A percentile compares a stretch with the other conserved stretches of the same genome.
These are phyloP conservation scores for Furcifer pardalis DNA, from an alignment of 2,797 vertebrate genomes.

Conservation along the genomic window DNA sequence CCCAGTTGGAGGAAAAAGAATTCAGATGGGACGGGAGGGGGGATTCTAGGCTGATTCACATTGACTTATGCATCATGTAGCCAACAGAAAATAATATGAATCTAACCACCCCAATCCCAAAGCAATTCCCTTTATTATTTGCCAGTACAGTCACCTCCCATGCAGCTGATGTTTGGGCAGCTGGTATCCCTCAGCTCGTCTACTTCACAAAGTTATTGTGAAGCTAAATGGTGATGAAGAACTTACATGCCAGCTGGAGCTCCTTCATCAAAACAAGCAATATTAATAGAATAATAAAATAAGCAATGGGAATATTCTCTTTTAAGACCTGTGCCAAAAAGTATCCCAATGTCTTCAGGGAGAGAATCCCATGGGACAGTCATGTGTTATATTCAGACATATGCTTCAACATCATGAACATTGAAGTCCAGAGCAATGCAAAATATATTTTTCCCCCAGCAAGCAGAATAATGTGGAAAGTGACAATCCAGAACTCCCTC, in stretches of 20 bases:
- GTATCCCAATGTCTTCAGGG: no score
- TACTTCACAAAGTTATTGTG: neutral
- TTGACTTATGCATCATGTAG: no score
- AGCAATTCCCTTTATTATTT: no score
- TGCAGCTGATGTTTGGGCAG: neutral
- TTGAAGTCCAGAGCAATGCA: neutral
- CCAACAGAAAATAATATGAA: no score
- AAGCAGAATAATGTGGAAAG: neutral
- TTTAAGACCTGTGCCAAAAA: neutral
- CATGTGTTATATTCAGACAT: neutral
- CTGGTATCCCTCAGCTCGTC: no score
- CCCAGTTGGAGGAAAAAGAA: no score
- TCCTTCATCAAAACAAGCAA: neutral
- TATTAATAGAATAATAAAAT: neutral
- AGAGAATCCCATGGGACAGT: neutral
- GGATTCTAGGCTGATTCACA: no score
- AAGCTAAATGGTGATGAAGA: neutral
- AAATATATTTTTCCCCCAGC: neutral
- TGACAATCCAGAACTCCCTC: neutral
- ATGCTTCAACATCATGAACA: neutral
- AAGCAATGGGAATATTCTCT: neutral
- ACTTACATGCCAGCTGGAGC: neutral
- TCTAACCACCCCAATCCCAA: no score
- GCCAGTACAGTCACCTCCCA: neutral
- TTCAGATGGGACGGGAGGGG: no score